These are phyloP conservation scores for Xiphorhynchus erythropygius DNA, from an alignment of 2,797 vertebrate genomes.

Conservation along the genomic window DNA sequence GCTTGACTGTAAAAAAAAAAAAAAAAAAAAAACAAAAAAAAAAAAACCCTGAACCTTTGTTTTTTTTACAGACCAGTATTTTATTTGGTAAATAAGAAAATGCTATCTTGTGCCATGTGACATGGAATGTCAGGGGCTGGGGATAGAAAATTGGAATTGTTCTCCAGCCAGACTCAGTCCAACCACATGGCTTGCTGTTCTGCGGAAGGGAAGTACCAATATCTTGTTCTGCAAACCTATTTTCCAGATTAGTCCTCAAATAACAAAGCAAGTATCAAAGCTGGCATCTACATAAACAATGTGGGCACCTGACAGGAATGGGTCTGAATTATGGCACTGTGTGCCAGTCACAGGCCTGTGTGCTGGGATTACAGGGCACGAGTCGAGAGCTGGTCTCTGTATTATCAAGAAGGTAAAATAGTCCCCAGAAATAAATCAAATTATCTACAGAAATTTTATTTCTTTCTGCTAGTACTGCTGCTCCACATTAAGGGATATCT, in stretches of 20 bases:
- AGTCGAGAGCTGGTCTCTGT: neutral
- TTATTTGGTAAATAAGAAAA: neutral
- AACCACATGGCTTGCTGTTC: neutral
- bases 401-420: neutral
- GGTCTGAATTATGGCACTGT: rapidly evolving
- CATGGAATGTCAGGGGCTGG: neutral
- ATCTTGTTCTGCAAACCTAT: neutral
- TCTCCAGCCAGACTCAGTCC: neutral
- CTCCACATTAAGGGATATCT: neutral
- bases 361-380: neutral
- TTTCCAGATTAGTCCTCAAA: neutral
- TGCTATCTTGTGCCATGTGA: neutral
- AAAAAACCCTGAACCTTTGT: rapidly evolving
- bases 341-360: neutral
- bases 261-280: neutral
- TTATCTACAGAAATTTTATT: neutral
- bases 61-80: neutral
- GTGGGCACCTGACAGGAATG: neutral
- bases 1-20: neutral
- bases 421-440: neutral
- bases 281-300: neutral
- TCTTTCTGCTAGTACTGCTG: neutral
- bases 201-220: neutral
- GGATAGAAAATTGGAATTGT: neutral
- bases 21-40: no score